Base-by-base conservation (phyloP, 1,140 invertebrate genomes). In the Drosophila miranda region DNA sequence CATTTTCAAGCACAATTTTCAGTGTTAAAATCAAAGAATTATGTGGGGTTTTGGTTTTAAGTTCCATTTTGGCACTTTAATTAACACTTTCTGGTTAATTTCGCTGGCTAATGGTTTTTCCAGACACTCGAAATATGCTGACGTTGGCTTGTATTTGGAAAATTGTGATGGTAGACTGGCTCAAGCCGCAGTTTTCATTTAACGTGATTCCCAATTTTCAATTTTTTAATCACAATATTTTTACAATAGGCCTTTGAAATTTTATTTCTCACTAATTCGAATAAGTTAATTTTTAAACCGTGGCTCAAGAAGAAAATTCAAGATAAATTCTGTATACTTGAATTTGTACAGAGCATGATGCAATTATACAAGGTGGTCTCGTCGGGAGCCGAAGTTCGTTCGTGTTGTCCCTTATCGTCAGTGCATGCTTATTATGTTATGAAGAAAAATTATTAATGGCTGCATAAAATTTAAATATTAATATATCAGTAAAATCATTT, bases 1-100 rank as follows among this genome's bases (percentile, higher is more conserved):
- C 44, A n/a, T 52, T 60, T 72, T 75, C 1, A 38, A 3, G 4
- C 5, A 16, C 50, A 41, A 13, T 68, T 23, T 68, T 6, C 34
- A 38, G 19, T 21, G 11, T 16, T 21, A 5, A 41, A 49, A 14
- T 53, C 8, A 1, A 38, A 0, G 6, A 3, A n/a, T 3, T 34
- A 19, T 14, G 8, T 16, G 41, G 16, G 34, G 23, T 43, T 38
- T 44, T 23, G 23, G 6, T 11, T 28, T n/a, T 0, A 48, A 59
- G 43, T 51, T 21, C 7, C 23, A 60, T 48, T 11, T 34, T 14
- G 7, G n/a, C 41, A 70, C 64, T 56, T 21, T 8, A 13, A 0
- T 3, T 9, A 7, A n/a, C 7, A 8, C n/a, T 23, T 56, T 19
- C 4, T 34, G 7, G 19, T 13, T 26, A n/a, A 52, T 19, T 34